Percentiles rank a stretch among this genome's conserved stretches.
Conservation (phyloP, 2,888 invertebrate genomes). For the Hololepta plana region DNA sequence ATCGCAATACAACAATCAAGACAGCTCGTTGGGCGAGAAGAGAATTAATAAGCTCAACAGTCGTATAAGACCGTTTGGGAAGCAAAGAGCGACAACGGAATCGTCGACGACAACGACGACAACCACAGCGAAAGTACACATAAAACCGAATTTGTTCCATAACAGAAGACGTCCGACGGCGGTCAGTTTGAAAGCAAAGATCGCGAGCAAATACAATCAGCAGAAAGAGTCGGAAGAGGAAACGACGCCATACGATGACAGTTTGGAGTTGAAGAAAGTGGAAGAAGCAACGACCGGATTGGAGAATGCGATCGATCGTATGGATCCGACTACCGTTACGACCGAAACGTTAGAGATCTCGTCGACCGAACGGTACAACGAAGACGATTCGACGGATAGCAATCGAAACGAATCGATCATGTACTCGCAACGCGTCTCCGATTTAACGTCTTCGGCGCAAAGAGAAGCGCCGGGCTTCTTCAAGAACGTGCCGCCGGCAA, state of each 20-base stretch:
- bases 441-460: constrained; percentile 53
- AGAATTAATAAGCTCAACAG: constrained; percentile 15
- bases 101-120: constrained; percentile 14
- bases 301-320: background rate
- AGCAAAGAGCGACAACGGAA: constrained; percentile 19
- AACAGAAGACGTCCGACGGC: constrained; percentile 19
- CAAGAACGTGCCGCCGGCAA: constrained; percentile 43
- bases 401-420: constrained; percentile 28
- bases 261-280: constrained; percentile 23
- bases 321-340: background rate
- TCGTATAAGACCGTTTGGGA: constrained; percentile 20
- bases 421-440: constrained; percentile 50
- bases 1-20: constrained; percentile 5
- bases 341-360: constrained; percentile 3
- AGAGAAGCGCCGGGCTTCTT: constrained; percentile 54
- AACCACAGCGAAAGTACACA: constrained; percentile 18
- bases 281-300: constrained; percentile 25
- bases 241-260: no score
- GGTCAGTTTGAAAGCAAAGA: constrained; percentile 17
- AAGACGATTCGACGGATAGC: constrained; percentile 19
- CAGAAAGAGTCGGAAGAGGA: no score
- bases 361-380: constrained; percentile 27
- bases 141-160: constrained; percentile 23
- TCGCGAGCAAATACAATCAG: no score
- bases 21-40: constrained; percentile 2